Percentiles rank a stretch among this genome's conserved stretches.
phyloP scores from a whole-genome alignment of 2,888 invertebrate genomes.

The Cenopis cana region DNA sequence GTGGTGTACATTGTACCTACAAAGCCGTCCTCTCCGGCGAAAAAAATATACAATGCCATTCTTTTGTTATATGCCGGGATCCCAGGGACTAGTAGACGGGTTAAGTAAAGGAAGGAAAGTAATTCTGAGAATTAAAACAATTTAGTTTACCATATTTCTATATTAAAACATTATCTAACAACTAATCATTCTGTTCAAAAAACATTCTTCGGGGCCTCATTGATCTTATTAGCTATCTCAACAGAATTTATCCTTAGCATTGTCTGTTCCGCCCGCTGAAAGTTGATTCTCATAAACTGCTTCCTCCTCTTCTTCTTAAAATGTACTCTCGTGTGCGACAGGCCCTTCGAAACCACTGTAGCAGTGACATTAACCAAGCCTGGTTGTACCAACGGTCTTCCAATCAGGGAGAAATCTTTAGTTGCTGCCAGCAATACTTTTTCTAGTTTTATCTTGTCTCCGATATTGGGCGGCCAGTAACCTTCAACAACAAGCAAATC shows the following conservation, averaged over 20 bases:
- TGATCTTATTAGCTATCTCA: slow-evolving; percentile 84
- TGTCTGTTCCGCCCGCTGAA: slow-evolving; percentile 88
- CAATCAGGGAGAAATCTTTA: slow-evolving; percentile 92
- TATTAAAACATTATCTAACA: slow-evolving; percentile 49
- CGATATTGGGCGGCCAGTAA: slow-evolving; percentile 92
- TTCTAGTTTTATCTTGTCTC: slow-evolving; percentile 92
- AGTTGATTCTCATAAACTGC: slow-evolving; percentile 91
- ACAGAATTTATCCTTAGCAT: slow-evolving; percentile 91
- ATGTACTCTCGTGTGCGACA: slow-evolving; percentile 91
- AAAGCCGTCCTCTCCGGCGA: too few relatives aligned
- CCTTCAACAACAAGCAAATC: slow-evolving; percentile 93
- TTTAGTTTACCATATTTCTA: slow-evolving; percentile 29
- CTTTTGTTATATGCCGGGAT: too few relatives aligned
- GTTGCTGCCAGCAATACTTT: slow-evolving; percentile 93
- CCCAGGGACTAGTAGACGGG: too few relatives aligned
- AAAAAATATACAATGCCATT: too few relatives aligned
- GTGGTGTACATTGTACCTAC: too few relatives aligned
- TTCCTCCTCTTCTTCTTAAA: slow-evolving; percentile 91
- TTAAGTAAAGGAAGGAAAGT: too few relatives aligned
- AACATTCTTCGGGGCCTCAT: slow-evolving; percentile 72
- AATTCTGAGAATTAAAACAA: slow-evolving; percentile 10
- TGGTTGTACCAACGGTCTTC: slow-evolving; percentile 90
- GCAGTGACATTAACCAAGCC: slow-evolving; percentile 91
- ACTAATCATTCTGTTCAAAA: slow-evolving; percentile 56
- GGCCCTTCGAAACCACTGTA: slow-evolving; percentile 92